Base-by-base conservation (phyloP, 2,888 invertebrate species). In the Volucella inflata region DNA sequence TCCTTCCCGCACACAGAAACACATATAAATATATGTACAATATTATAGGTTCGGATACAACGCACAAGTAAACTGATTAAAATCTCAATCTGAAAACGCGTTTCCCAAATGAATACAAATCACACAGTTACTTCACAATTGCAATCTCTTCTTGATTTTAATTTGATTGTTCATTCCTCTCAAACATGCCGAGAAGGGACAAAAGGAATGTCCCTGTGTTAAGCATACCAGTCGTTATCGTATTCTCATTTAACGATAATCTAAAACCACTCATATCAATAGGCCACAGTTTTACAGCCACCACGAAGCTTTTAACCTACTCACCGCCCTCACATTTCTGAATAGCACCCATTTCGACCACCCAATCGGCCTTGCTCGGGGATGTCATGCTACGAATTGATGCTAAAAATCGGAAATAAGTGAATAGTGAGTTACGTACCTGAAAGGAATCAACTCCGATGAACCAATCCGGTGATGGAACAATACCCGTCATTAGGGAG, bases 381-480 rank as follows among this genome's bases (percentile, higher is more conserved):
- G 6, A 30, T 30, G 6, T 6, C 30, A 30, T 30, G 30, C 6
- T 30, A 30, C 30, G 30, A 30, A 30, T 30, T 6, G 6, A 30
- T 6, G 30, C 30, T 30, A 30, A 30, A 30, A 30, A 30, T 30
- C 30, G 30, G 1, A 30, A 30, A 30, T 6, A 8, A 44, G 11
- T 21, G 12, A 48, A 16, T 17, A 44, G 50, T 48, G 36, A 16
- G 21, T 50, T 21, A 83, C 89, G 88, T 89, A 92, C 92, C 92
- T 92, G 91, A 90, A 98, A 96, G 89, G 97, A 96, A 93, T 98
- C 97, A 60, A 98, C 95, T 68, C 98, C 98, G 72, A 97, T 95
- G 92, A 98, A 98, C 98, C 98, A 98, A 92, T 98, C 98, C 2
- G 98, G 98, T 16, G 98, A 98, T 16, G 98, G 98, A 80, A 98